Evolutionary conservation across 2,113 vertebrate genomes (phyloP).

Genomic region (Caranx ignobilis): DNA sequence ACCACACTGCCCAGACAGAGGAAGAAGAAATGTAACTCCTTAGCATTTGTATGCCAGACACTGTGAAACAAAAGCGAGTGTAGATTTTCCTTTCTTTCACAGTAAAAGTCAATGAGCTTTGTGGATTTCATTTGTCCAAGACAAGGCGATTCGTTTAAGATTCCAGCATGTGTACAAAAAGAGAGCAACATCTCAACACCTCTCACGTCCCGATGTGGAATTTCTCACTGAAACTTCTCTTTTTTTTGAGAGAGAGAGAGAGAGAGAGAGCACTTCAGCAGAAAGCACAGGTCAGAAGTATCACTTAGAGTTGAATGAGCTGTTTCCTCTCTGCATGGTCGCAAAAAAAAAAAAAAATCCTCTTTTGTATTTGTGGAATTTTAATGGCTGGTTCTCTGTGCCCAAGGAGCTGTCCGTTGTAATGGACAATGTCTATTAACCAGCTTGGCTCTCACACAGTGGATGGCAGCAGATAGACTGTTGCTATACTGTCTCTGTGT

Average conservation of each 20-base stretch:
- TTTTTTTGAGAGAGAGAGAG: background rate
- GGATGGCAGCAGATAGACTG: slow-evolving; percentile 4
- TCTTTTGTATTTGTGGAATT: slow-evolving; percentile 70
- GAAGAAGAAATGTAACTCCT: background rate
- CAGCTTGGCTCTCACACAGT: slow-evolving; percentile 23
- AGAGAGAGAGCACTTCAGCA: slow-evolving; percentile 1
- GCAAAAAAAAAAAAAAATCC: slow-evolving; percentile 10
- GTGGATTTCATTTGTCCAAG: background rate
- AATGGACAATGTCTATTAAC: slow-evolving; percentile 38
- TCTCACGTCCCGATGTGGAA: slow-evolving; percentile 72
- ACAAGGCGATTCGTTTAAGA: slow-evolving; percentile 27
- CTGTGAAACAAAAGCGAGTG: background rate
- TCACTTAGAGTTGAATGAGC: slow-evolving; percentile 36
- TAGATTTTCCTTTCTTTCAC: background rate
- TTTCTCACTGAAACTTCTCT: slow-evolving; percentile 72
- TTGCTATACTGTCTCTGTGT: background rate
- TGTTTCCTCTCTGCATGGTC: slow-evolving; percentile 46
- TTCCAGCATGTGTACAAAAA: slow-evolving; percentile 29
- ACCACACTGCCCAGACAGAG: background rate
- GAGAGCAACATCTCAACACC: slow-evolving; percentile 46
- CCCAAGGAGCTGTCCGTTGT: slow-evolving; percentile 39
- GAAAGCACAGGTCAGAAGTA: slow-evolving; percentile 43
- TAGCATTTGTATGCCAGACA: background rate
- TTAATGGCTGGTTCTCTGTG: slow-evolving; percentile 64
- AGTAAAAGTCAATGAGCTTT: slow-evolving; percentile 1